A percentile compares a stretch with the other conserved stretches of the same genome.
Conservation (phyloP, 2,797 vertebrate species). For the Rhabdomys pumilio region DNA sequence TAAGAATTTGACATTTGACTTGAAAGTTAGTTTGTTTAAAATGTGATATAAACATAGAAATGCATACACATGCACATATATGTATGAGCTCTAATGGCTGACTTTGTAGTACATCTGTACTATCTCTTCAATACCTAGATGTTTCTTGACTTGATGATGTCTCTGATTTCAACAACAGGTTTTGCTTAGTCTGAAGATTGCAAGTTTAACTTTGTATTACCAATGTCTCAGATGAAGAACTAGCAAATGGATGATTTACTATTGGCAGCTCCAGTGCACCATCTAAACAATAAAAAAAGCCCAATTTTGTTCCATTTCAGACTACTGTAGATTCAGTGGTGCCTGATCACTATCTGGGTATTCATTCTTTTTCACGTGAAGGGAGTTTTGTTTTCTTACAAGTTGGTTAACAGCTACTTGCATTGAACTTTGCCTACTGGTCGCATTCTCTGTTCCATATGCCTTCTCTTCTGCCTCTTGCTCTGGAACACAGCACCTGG, state of each 20-base stretch:
- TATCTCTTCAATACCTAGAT: neutral
- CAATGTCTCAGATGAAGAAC: neutral
- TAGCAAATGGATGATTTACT: neutral
- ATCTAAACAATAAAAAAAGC: neutral
- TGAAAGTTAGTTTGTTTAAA: neutral
- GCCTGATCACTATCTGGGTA: neutral
- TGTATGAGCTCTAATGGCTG: neutral
- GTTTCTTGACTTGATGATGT: neutral
- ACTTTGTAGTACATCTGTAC: neutral
- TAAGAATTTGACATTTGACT: neutral
- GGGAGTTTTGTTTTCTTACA: neutral
- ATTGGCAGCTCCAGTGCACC: no score
- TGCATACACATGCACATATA: neutral
- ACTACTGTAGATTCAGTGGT: neutral
- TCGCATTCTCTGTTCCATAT: neutral
- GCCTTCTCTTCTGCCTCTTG: neutral
- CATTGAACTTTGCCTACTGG: accelerated
- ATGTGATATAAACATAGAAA: no score
- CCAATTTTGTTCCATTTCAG: neutral
- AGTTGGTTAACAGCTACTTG: neutral
- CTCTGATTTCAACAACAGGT: neutral
- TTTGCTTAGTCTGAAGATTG: neutral
- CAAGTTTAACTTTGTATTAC: neutral
- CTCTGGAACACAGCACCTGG: neutral
- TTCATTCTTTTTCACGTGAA: neutral